phyloP scores from a whole-genome alignment of 2,113 vertebrate species.

The Tretioscincus oriximinensis region DNA sequence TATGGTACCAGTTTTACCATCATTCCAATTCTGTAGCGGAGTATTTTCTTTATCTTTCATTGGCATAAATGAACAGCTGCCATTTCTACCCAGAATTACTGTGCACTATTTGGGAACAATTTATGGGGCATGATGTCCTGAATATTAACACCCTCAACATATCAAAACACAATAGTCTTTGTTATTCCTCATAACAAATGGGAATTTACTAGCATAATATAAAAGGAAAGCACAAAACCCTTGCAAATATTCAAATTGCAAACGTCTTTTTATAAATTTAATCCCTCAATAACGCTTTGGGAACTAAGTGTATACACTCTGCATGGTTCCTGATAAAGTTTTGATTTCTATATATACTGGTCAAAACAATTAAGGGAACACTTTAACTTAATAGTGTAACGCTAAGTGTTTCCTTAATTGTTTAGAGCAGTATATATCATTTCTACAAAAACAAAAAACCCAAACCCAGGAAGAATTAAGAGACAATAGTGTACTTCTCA shows the following conservation, averaged over 20 bases:
- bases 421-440: no score
- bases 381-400: no score
- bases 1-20: neutral
- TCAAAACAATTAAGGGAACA: neutral
- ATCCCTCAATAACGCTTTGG: neutral
- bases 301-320: neutral
- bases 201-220: neutral
- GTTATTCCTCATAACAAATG: neutral
- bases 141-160: neutral
- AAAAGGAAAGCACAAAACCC: neutral
- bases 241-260: neutral
- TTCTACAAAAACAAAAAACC: no score
- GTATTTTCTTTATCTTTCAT: neutral
- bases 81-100: neutral
- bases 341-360: neutral
- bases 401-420: no score
- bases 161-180: neutral
- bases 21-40: neutral
- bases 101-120: neutral
- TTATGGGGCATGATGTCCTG: neutral
- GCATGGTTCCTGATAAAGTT: neutral
- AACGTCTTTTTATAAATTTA: conserved; percentile 2
- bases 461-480: no score
- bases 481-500: neutral
- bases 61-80: neutral